Base-by-base conservation (phyloP, 2,888 invertebrate species). In the Dioctria rufipes region DNA sequence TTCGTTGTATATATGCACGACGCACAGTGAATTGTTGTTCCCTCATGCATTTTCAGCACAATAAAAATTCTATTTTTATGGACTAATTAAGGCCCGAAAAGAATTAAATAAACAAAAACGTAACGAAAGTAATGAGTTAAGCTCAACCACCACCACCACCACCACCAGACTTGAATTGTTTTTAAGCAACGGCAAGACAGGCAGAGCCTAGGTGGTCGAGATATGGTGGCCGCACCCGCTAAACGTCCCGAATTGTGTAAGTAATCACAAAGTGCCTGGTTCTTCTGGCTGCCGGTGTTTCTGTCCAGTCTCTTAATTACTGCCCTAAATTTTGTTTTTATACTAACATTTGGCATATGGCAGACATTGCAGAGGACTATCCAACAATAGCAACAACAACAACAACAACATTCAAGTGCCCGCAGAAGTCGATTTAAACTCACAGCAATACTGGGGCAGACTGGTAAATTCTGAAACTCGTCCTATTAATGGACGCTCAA, bases 51-150 rank as follows among this genome's bases (percentile, higher is more conserved):
- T 73, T 77, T 63, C 77, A 63, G 63, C 49, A 63, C 65, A 79
- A 80, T 81, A 81, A 81, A 81, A 80, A 58, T 80, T 80, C 79
- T 81, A 80, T 80, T 75, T 81, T 81, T 81, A 81, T 80, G 39
- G 79, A 66, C 81, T 80, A 79, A 81, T 81, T 81, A 81, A 81
- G 71, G 71, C 66, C 81, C 81, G 75, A 75, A 81, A 81, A 60
- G 60, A 80, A 81, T 80, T 73, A 73, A 67, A 73, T 71, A 81
- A 61, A 80, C 65, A 66, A 63, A 75, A 80, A 80, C 49, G 60
- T 46, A 60, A n/a, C 67, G 46, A 65, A 80, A 58, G 37, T 66
- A 54, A 49, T 54, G 61, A 66, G 43, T 66, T 77, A 63, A 75
- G 73, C 73, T 49, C 25, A 25, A 25, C 25, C 25, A 25, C 25